Evolutionary conservation across 2,113 vertebrate genomes (phyloP).

Genomic region (Lepus timidus): DNA sequence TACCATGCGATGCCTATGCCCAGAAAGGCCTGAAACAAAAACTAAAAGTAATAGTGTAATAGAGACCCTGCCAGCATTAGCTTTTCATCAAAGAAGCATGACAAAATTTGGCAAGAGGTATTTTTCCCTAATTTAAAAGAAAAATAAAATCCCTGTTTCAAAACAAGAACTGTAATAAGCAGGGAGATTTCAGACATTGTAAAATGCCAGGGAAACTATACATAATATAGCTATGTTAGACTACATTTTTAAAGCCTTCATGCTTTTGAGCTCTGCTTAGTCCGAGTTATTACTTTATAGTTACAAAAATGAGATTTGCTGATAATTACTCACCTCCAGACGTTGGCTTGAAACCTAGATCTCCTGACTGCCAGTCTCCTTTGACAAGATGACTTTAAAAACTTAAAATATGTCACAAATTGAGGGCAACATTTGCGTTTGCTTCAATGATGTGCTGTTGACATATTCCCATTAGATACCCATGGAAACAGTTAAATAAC

Average conservation of each 20-base stretch:
- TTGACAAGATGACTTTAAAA: neutral
- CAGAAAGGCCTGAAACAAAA: conserved; percentile 19
- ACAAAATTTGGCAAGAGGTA: neutral
- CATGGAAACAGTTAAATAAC: conserved; percentile 1
- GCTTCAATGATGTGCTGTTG: neutral
- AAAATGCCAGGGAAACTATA: neutral
- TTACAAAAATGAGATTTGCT: conserved; percentile 12
- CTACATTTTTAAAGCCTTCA: neutral
- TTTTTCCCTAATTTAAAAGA: neutral
- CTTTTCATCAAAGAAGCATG: conserved; percentile 33
- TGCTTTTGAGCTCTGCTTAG: neutral
- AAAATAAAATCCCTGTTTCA: neutral
- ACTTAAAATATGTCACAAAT: neutral
- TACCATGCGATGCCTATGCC: neutral
- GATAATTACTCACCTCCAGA: neutral
- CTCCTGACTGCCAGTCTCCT: neutral
- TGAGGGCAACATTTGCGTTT: conserved; percentile 22
- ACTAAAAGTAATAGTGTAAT: neutral
- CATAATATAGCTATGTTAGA: neutral
- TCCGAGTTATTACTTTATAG: neutral
- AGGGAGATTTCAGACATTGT: neutral
- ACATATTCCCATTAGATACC: neutral
- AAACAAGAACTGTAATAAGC: neutral
- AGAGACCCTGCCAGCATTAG: neutral
- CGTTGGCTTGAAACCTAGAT: neutral